Base-by-base conservation (phyloP, 2,113 vertebrate genomes). In the Petrocephalus zakoni region DNA sequence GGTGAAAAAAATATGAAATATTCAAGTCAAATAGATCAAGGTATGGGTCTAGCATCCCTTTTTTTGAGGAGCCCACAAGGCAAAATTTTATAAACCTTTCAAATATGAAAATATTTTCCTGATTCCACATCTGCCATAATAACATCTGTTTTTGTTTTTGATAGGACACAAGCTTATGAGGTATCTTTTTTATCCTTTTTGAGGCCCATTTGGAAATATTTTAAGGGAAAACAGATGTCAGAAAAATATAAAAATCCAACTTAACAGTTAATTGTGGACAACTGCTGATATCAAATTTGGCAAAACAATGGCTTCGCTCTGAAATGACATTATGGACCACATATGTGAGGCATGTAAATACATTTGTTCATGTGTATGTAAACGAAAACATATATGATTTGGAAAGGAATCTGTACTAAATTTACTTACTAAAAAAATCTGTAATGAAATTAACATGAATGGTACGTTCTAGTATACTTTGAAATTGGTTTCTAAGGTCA, bases 101-200 rank as follows among this genome's bases (percentile, higher is more conserved):
- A 81, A 61, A 89, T 87, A 58, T 81, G 72, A 87, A 81, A 87
- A 87, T 4, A 87, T 91, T 92, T 89, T 92, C 89, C 78, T 55
- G 52, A 82, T 85, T 90, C 53, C 46, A 68, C 88, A 58, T 81
- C 87, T 90, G n/a, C 84, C 19, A 53, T 52, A 86, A 90, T 88
- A 90, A 93, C 91, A 92, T 93, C 87, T 91, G 93, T 91, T 87
- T 91, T 89, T 88, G 90, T 92, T 94, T 90, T 88, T 87, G 88
- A 51, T 90, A 89, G 89, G 82, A 85, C 89, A 87, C 85, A 89
- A 87, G 88, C 56, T 83, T 61, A 87, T 72, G 87, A 89, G 89
- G 86, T 88, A 58, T 90, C 55, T 90, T 90, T 88, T 91, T 88
- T 88, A 91, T 88, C 72, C 72, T 86, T 89, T 88, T 85, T 88